phyloP scores from a whole-genome alignment of 2,888 invertebrate species.

The Schizotus pectinicornis region DNA sequence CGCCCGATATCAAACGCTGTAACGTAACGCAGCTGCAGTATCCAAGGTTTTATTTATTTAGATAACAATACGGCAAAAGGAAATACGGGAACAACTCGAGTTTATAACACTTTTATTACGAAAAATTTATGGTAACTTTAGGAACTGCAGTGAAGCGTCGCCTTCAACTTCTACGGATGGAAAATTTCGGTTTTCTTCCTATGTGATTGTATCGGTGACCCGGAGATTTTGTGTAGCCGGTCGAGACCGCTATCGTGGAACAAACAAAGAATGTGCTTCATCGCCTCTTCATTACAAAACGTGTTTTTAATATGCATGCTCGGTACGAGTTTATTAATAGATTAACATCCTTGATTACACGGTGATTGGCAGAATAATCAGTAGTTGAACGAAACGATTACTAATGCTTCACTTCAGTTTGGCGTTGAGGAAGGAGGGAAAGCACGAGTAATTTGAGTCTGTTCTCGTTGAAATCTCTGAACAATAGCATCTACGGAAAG shows the following conservation, averaged over 20 bases:
- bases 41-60: too few relatives aligned
- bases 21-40: conserved; percentile 19
- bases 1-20: conserved; percentile 12
- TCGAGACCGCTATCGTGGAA: not conserved
- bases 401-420: conserved; percentile 10
- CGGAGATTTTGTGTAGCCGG: not conserved
- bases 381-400: conserved; percentile 25
- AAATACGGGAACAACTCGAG: too few relatives aligned
- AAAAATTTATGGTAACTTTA: too few relatives aligned
- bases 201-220: too few relatives aligned
- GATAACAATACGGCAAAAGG: too few relatives aligned
- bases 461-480: too few relatives aligned
- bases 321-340: conserved; percentile 39
- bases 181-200: too few relatives aligned
- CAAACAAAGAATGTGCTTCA: conserved; percentile 5
- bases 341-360: conserved; percentile 38
- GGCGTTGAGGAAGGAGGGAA: conserved; percentile 10
- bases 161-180: too few relatives aligned
- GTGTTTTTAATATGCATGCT: conserved; percentile 34
- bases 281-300: not conserved
- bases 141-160: too few relatives aligned
- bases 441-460: not conserved
- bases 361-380: conserved; percentile 41
- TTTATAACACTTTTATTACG: too few relatives aligned
- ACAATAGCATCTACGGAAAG: conserved; percentile 1